Conservation (phyloP, 1,140 invertebrate genomes). For the Eumaeus atala region DNA sequence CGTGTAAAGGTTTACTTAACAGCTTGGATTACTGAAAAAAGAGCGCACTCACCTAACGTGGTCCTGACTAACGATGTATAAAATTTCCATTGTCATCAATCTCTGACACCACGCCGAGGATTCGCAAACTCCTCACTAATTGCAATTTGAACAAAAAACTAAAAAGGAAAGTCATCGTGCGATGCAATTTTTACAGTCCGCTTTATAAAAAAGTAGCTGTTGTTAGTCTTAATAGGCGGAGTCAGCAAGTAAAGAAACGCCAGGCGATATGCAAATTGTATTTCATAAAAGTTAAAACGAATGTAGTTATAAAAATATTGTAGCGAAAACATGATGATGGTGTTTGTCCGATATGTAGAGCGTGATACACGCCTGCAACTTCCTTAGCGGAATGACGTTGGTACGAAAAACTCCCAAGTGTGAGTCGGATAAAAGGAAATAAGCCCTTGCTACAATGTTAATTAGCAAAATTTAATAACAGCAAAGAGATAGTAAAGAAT, state of each 20-base stretch:
- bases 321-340: conserved; percentile 4
- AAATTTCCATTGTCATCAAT: conserved; percentile 74
- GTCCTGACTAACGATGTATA: conserved; percentile 70
- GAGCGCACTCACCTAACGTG: conserved; percentile 61
- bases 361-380: not conserved
- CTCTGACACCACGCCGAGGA: conserved; percentile 68
- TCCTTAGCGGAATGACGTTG: too few species aligned
- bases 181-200: conserved; percentile 57
- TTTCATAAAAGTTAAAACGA: conserved; percentile 3
- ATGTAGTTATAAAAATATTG: conserved; percentile 1
- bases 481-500: too few species aligned
- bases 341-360: conserved; percentile 20
- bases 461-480: too few species aligned
- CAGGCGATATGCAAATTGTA: conserved; percentile 9
- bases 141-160: conserved; percentile 71
- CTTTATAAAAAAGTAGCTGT: conserved; percentile 43
- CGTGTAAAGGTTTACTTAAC: conserved; percentile 34
- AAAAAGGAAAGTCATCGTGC: conserved; percentile 60
- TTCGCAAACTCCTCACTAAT: conserved; percentile 71
- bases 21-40: conserved; percentile 65
- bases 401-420: too few species aligned
- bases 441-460: too few species aligned
- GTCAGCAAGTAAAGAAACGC: conserved; percentile 26
- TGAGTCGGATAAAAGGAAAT: too few species aligned
- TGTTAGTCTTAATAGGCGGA: conserved; percentile 36